Base-by-base conservation (phyloP, 2,797 vertebrate species). In the Coranthus polyacanthus region DNA sequence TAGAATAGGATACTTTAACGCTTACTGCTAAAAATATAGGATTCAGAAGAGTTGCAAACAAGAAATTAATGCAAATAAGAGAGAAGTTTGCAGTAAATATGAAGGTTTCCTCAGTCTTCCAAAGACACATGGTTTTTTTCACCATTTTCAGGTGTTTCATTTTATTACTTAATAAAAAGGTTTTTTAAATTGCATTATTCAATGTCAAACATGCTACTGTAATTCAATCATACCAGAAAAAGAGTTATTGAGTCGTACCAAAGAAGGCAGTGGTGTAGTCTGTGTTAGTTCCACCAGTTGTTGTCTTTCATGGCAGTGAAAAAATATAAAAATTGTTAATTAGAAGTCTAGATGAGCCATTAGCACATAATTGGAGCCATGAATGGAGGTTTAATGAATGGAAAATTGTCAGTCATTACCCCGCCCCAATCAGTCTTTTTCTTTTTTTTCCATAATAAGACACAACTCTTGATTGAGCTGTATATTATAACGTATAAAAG, bases 351-450 rank as follows among this genome's bases (percentile, higher is more conserved):
- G 79, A 78, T 68, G 72, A 82, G 56, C 69, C 84, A 83, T 88
- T 86, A 75, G 68, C 2, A 4, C 52, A 41, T 88, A 89, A 87
- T 86, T 80, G 69, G 68, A 52, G 57, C 68, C 17, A 53, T 82
- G 69, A 89, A 88, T 78, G 81, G 73, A 79, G 47, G 67, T 76
- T 82, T 89, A 89, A 88, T 88, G 88, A 89, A 89, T 82, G 83
- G 78, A 84, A 87, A 89, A 89, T 88, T 17, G 80, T 88, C 71
- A 62, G 68, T 72, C 71, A 87, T 91, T 84, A 79, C 45, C 43
- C 53, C 32, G 4, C 65, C 34, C 42, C 63, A 75, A 88, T 89
- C 75, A 88, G 61, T 82, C 39, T 72, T 82, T 84, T 79, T 68
- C n/a, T n/a, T 42, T 12, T 34, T 24, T 9, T 68, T 79, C 50